Evolutionary conservation across 2,888 invertebrate species (phyloP), one percentile per base, ranked within the genome.

Genomic region (Andrena flavipes): DNA sequence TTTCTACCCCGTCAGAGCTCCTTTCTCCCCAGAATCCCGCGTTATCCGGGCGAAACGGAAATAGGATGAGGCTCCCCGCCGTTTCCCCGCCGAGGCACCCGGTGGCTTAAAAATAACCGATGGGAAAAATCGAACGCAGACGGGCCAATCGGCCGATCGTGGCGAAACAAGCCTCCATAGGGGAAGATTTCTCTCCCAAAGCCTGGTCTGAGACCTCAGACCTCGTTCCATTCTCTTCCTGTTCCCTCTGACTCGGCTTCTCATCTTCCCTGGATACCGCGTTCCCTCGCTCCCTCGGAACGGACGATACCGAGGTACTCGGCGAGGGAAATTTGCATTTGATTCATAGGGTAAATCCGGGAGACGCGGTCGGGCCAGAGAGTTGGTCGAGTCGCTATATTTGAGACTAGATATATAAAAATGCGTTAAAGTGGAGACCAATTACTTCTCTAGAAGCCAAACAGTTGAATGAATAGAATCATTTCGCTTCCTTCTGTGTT

Each of bases 51-150:
- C 54, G 68, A 59, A 80, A 70, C 70, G 78, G 70, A 80, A 78
- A 80, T 65, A 79, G 76, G 76, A 33, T 2, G 76, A 49, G 48
- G 56, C 76, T 49, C 64, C 33, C 63, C 62, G 62, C 63, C 26
- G 30, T 30, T 60, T 23, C 59, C 30, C 20, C 7, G 33, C 5
- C 23, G 16, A 3, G 29, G 49, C 20, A 48, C 30, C 16, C 48
- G 63, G 33, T 76, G 33, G 59, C 48, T 70, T 78, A 80, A 78
- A 77, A 80, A 78, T 80, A 80, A 79, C 70, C 64, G 42, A 69
- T 29, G 67, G 16, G 62, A 59, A 42, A 69, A 70, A 62, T 35
- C 80, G 68, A 80, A 69, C 29, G 42, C 49, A 42, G 67, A 68
- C 67, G 60, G 51, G 68, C 49, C 51, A 29, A 68, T 72, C 72